Conservation (phyloP, 2,113 vertebrate genomes). For the Coracopsis vasa region DNA sequence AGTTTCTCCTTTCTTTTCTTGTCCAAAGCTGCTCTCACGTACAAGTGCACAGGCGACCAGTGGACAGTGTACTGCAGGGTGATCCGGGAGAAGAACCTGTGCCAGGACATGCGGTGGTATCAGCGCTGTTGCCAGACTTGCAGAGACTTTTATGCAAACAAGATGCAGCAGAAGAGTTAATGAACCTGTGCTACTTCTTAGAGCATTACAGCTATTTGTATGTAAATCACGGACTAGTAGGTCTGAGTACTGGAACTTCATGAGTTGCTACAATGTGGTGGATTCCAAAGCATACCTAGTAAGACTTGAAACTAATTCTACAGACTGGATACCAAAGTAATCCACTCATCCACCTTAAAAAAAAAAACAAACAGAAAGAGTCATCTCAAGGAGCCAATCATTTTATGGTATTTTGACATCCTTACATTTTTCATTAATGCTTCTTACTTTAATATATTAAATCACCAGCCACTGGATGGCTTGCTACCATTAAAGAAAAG, state of each 20-base stretch:
- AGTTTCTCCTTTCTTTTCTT: slow-evolving; percentile 26
- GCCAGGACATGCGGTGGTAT: slow-evolving; percentile 97
- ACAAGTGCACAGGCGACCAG: slow-evolving; percentile 93
- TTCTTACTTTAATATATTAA: slow-evolving; percentile 71
- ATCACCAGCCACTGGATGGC: slow-evolving; percentile 81
- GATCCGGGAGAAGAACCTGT: slow-evolving; percentile 92
- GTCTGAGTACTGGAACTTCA: slow-evolving; percentile 58
- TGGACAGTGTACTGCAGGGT: slow-evolving; percentile 94
- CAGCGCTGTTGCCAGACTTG: slow-evolving; percentile 96
- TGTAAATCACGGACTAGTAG: slow-evolving; percentile 56
- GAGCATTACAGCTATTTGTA: slow-evolving; percentile 61
- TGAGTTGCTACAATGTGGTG: slow-evolving; percentile 47
- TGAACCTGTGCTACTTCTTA: slow-evolving; percentile 48
- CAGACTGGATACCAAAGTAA: slow-evolving; percentile 77
- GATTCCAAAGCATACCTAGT: slow-evolving; percentile 64
- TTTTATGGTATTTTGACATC: slow-evolving; percentile 34
- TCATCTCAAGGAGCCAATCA: slow-evolving; percentile 52
- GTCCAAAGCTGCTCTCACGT: slow-evolving; percentile 88
- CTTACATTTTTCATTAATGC: slow-evolving; percentile 25
- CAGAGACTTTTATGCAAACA: slow-evolving; percentile 93
- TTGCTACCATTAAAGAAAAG: slow-evolving; percentile 50
- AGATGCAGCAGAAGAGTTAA: slow-evolving; percentile 83
- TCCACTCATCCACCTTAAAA: slow-evolving; percentile 29
- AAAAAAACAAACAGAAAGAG: slow-evolving; percentile 2
- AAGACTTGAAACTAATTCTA: slow-evolving; percentile 76